Base-by-base conservation (phyloP, 2,888 invertebrate genomes). In the Drosophila ezoana region DNA sequence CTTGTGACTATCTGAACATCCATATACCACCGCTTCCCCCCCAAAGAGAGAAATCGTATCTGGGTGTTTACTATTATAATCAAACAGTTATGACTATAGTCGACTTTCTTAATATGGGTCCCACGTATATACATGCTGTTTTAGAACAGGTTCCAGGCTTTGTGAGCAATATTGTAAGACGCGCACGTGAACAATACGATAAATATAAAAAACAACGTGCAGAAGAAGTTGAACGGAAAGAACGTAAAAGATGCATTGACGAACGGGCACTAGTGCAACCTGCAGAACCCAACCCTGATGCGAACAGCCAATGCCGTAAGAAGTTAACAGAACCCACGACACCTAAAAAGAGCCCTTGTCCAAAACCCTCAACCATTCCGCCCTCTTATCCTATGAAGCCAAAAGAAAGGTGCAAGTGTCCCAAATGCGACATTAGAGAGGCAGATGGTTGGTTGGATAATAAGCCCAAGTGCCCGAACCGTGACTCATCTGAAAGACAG, bases 11-110 rank as follows among this genome's bases (percentile, higher is more conserved):
- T 11, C 33, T 87, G 0, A 79, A 77, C 4, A 57, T 89, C 14
- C 33, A 69, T 8, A 47, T 82, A 35, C 89, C 89, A 2, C 23
- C 57, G 4, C 38, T 82, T 5, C 85, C 85, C 4, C 68, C 88
- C 0, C 40, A 76, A 4, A 70, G 89, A 6, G 38, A 73, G 38
- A 72, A 60, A 58, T 13, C 64, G 0, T 85, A 64, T 53, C 49
- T 79, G 8, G 61, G 60, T 10, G 58, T 89, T 6, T 58, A 87
- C 28, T 81, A 60, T 47, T 85, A 85, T 43, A 85, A 85, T 41
- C 43, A 75, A 43, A 37, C 64, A 1, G 75, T 85, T 1, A 72
- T 67, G 9, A 37, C 71, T 0, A 11, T 77, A 8, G 70, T 75
- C n/a, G 53, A 43, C 9, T 45, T 87, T 2, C 23, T 89, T 0